A percentile compares a stretch with the other conserved stretches of the same genome.
phyloP scores from a whole-genome alignment of 2,888 invertebrate genomes.

The Andrena trimmerana region DNA sequence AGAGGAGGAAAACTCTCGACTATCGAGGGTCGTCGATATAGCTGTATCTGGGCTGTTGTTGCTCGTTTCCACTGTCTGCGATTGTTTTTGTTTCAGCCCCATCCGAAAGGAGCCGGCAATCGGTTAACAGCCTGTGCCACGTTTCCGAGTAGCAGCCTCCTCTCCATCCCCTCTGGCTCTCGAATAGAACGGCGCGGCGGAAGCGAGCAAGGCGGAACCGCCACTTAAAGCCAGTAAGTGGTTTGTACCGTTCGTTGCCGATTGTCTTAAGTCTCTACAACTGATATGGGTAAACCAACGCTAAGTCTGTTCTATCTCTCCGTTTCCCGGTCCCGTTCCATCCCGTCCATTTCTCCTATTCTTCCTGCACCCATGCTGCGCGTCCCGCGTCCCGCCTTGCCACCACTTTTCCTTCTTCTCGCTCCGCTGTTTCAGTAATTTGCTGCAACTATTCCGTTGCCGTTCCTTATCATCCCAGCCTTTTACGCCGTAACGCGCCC shows the following conservation, averaged over 20 bases:
- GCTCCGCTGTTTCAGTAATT: background rate
- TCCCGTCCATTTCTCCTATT: conserved; percentile 13
- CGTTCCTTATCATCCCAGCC: background rate
- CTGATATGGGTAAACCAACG: conserved; percentile 39
- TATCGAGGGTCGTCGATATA: conserved; percentile 23
- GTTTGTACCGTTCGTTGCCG: conserved; percentile 70
- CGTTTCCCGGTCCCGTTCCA: background rate
- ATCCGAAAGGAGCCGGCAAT: conserved; percentile 31
- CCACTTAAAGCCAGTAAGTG: conserved; percentile 71
- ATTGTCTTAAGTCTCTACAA: conserved; percentile 63
- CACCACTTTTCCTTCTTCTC: background rate
- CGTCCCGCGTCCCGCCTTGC: background rate
- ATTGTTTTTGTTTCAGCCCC: conserved; percentile 57
- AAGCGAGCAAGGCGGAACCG: conserved; percentile 59
- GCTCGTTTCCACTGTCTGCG: conserved; percentile 12
- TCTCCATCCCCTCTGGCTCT: background rate
- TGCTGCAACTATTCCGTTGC: background rate
- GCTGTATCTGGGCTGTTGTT: conserved; percentile 23
- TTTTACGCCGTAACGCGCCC: background rate
- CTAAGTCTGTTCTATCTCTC: conserved; percentile 14
- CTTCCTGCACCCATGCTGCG: background rate
- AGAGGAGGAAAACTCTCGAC: conserved; percentile 18
- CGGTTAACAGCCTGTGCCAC: conserved; percentile 33
- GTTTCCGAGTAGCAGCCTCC: conserved; percentile 46
- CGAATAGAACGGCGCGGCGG: conserved; percentile 27